Evolutionary conservation across 35 echinoderm and acorn worm genomes (phyloP).

Genomic region (Lytechinus variegatus): DNA sequence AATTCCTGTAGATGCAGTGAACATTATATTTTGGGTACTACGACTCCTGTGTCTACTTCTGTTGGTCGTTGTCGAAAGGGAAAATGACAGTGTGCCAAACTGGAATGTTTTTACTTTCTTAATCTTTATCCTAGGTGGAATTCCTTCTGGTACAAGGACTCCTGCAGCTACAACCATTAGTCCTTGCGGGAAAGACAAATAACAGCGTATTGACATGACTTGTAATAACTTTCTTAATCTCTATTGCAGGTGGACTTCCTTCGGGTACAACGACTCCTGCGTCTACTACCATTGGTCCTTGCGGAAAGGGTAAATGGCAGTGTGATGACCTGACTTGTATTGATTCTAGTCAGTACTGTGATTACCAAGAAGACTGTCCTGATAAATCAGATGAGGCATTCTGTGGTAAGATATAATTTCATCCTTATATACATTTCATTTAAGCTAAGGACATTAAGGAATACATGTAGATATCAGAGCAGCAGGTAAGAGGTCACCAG

Average conservation of each 20-base stretch:
- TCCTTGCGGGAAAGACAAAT: slow-evolving; percentile 59
- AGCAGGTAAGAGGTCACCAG: too few relatives aligned
- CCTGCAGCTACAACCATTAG: slow-evolving; percentile 51
- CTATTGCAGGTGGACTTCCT: slow-evolving; percentile 49
- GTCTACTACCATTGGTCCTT: slow-evolving; percentile 57
- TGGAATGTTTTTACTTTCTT: too few relatives aligned
- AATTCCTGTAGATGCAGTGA: too few relatives aligned
- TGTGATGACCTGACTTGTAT: slow-evolving; percentile 66
- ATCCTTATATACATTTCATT: too few relatives aligned
- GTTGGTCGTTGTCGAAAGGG: slow-evolving; percentile 55
- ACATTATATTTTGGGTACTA: neutral
- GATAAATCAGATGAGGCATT: slow-evolving; percentile 68
- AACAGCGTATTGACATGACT: slow-evolving; percentile 47
- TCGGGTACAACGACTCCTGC: slow-evolving; percentile 47
- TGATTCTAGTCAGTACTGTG: slow-evolving; percentile 48
- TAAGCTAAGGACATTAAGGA: too few relatives aligned
- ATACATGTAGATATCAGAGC: too few relatives aligned
- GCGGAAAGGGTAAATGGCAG: slow-evolving; percentile 67
- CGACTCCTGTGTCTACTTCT: slow-evolving; percentile 43
- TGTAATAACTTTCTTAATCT: slow-evolving; percentile 54
- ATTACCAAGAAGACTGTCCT: slow-evolving; percentile 62
- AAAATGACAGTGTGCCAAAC: too few relatives aligned
- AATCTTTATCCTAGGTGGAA: neutral
- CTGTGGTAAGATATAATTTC: slow-evolving; percentile 53
- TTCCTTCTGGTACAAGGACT: slow-evolving; percentile 54